Conservation (phyloP, 30 jellyfish, hydroid and myxozoan genomes). For the Rhopilema esculentum region DNA sequence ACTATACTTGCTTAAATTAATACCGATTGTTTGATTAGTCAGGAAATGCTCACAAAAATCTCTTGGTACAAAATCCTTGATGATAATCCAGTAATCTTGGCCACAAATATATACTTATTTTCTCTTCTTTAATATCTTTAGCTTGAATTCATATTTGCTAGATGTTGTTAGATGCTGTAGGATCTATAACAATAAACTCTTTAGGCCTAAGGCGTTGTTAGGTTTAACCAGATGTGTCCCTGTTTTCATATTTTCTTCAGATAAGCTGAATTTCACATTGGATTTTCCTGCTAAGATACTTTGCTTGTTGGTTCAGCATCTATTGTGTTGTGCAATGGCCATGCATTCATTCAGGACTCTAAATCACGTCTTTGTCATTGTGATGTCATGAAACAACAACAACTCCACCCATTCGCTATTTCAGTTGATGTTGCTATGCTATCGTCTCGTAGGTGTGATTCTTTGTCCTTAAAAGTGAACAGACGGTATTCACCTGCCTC, state of each 20-base stretch:
- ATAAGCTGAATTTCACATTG: neutral
- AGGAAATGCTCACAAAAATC: neutral
- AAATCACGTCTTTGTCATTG: neutral
- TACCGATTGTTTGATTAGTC: neutral
- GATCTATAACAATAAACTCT: too few relatives aligned
- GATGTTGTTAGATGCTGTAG: too few relatives aligned
- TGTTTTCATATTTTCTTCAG: neutral
- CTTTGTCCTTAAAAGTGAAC: conserved; percentile 8
- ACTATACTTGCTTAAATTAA: neutral
- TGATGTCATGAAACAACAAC: neutral
- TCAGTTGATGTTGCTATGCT: neutral
- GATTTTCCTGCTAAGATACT: neutral
- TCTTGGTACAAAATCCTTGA: neutral
- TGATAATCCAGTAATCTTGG: neutral
- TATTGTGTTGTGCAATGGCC: neutral
- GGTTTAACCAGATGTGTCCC: neutral
- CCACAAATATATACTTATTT: neutral
- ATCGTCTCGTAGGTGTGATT: neutral
- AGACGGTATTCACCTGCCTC: conserved; percentile 50
- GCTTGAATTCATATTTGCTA: neutral
- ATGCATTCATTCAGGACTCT: neutral
- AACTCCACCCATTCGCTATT: neutral
- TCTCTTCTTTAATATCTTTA: too few relatives aligned
- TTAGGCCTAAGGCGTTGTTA: too few relatives aligned
- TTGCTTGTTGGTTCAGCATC: neutral